These are phyloP conservation scores for Drosophila monieri DNA, from an alignment of 2,888 invertebrate genomes.

Conservation along the genomic window DNA sequence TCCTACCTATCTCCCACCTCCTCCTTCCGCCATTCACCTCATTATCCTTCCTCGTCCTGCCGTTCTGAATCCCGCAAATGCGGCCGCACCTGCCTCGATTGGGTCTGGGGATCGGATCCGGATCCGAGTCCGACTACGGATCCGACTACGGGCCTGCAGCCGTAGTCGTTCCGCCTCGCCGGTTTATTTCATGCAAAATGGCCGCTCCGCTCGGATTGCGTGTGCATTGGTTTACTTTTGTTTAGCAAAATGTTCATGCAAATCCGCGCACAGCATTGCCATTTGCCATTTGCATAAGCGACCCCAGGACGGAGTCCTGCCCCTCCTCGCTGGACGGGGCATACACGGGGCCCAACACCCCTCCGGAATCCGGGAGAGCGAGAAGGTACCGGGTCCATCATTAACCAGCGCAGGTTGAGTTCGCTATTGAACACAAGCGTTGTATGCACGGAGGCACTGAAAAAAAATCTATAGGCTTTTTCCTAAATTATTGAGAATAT, in stretches of 20 bases:
- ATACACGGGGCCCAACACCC: neutral
- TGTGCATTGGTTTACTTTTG: conserved; percentile 51
- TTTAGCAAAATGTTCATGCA: conserved; percentile 54
- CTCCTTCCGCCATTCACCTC: neutral
- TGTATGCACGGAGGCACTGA: conserved; percentile 20
- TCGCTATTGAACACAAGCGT: conserved; percentile 32
- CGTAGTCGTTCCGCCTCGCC: conserved; percentile 22
- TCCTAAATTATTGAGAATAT: neutral
- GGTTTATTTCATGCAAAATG: conserved; percentile 37
- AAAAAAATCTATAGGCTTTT: neutral
- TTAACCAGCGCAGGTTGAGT: conserved; percentile 36
- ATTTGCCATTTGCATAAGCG: conserved; percentile 57
- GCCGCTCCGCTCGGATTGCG: conserved; percentile 41
- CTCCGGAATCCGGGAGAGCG: neutral
- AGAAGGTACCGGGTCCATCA: conserved; percentile 27
- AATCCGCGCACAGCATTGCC: conserved; percentile 48
- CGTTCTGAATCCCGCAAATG: conserved; percentile 1
- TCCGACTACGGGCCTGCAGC: neutral
- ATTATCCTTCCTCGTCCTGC: neutral
- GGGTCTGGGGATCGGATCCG: neutral
- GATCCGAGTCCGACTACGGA: neutral
- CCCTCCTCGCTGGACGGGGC: neutral
- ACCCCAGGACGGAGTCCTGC: conserved; percentile 32
- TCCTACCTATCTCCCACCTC: neutral
- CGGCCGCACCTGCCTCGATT: conserved; percentile 21